phyloP scores from a whole-genome alignment of 2,113 vertebrate genomes.

The Odontophorus gujanensis region DNA sequence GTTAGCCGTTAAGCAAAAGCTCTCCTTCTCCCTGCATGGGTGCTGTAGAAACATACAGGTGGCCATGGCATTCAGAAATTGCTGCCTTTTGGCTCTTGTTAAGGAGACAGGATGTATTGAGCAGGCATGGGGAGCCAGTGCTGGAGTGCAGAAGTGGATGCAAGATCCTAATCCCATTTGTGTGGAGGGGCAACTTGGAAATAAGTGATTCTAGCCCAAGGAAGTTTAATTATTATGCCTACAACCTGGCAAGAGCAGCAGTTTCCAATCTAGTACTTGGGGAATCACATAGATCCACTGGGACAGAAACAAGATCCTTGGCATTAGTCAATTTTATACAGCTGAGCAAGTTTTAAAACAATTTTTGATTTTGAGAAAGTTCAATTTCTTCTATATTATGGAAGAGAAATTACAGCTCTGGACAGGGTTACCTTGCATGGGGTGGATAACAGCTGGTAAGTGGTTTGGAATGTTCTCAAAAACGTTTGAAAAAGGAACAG shows the following conservation, averaged over 20 bases:
- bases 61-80: rapidly evolving
- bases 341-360: background rate
- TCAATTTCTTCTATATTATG: background rate
- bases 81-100: background rate
- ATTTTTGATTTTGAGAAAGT: background rate
- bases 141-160: background rate
- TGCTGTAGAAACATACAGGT: rapidly evolving
- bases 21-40: rapidly evolving
- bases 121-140: rapidly evolving
- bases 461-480: background rate
- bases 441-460: background rate
- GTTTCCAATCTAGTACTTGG: background rate
- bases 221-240: too few relatives aligned
- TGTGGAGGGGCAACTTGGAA: background rate
- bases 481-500: background rate
- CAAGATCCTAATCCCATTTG: rapidly evolving
- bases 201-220: background rate
- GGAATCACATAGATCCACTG: rapidly evolving
- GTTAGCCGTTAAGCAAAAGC: background rate
- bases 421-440: background rate
- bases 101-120: background rate
- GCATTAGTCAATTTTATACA: rapidly evolving
- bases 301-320: background rate
- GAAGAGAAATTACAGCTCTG: background rate
- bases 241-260: background rate